Evolutionary conservation across 2,888 invertebrate species (phyloP).

Genomic region (Pinctada fucata): DNA sequence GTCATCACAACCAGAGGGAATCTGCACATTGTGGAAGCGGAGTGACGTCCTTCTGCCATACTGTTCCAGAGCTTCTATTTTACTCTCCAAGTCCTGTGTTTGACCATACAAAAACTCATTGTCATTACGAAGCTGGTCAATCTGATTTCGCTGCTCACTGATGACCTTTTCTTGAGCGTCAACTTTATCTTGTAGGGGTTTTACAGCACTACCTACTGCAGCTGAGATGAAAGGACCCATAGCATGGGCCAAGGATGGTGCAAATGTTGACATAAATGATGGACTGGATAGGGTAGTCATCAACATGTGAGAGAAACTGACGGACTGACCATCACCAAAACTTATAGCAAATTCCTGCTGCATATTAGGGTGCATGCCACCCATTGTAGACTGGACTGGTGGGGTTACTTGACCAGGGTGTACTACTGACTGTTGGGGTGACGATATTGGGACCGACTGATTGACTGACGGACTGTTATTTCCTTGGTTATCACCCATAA

Average conservation of each 20-base stretch:
- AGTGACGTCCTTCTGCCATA: slow-evolving; percentile 1
- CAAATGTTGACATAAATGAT: not conserved
- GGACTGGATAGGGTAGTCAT: not conserved
- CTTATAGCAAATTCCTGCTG: not conserved
- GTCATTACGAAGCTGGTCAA: not conserved
- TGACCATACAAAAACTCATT: too few relatives aligned
- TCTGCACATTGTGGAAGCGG: not conserved
- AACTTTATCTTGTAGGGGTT: not conserved
- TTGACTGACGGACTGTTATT: too few relatives aligned
- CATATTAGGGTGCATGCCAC: too few relatives aligned
- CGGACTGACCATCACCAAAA: not conserved
- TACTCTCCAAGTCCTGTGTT: not conserved
- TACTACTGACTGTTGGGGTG: too few relatives aligned
- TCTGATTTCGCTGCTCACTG: not conserved
- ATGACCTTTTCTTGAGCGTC: not conserved
- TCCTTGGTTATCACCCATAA: too few relatives aligned
- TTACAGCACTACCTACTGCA: not conserved
- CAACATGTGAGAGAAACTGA: not conserved
- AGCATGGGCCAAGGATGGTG: not conserved
- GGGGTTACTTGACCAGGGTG: too few relatives aligned
- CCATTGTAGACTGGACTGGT: too few relatives aligned
- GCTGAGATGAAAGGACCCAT: not conserved
- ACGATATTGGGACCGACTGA: too few relatives aligned
- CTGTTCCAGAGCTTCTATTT: slow-evolving; percentile 14
- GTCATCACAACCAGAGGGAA: too few relatives aligned